Evolutionary conservation across 2,797 vertebrate genomes (phyloP).

Genomic region (Channallabes apus): DNA sequence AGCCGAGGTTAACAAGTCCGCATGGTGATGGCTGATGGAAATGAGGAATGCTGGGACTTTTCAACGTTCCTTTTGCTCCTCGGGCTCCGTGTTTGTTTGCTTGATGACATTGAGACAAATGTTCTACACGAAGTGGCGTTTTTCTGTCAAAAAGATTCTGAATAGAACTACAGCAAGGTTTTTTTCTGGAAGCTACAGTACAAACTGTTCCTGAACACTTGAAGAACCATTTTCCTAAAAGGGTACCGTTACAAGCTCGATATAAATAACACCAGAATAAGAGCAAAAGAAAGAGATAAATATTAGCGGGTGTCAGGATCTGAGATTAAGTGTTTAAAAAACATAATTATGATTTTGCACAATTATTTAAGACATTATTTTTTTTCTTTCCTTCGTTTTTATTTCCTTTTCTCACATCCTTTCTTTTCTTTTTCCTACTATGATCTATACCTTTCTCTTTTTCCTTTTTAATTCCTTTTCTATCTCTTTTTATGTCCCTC

Average conservation of each 20-base stretch:
- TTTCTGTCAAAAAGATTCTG: background rate
- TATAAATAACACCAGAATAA: background rate
- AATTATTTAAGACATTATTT: too few relatives aligned
- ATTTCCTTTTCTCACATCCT: too few relatives aligned
- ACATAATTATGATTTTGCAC: too few relatives aligned
- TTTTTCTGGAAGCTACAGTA: too few relatives aligned
- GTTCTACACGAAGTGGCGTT: background rate
- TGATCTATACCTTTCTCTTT: background rate
- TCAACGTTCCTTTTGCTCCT: background rate
- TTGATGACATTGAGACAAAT: background rate
- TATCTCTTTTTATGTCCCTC: conserved; percentile 10
- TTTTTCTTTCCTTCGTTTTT: background rate
- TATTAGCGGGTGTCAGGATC: too few relatives aligned
- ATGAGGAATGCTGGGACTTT: background rate
- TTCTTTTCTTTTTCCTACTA: too few relatives aligned
- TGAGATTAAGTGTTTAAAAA: too few relatives aligned
- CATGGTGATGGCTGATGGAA: background rate
- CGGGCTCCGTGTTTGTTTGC: background rate
- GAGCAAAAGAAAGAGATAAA: too few relatives aligned
- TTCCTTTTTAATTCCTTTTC: background rate
- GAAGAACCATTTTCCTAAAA: background rate
- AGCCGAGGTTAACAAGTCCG: background rate
- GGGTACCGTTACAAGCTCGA: background rate
- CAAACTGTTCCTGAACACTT: background rate
- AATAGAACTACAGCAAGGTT: too few relatives aligned